Percentiles rank a stretch among this genome's conserved stretches.
Evolutionary conservation across 2,113 vertebrate genomes (phyloP).

Genomic region (Ictalurus furcatus): DNA sequence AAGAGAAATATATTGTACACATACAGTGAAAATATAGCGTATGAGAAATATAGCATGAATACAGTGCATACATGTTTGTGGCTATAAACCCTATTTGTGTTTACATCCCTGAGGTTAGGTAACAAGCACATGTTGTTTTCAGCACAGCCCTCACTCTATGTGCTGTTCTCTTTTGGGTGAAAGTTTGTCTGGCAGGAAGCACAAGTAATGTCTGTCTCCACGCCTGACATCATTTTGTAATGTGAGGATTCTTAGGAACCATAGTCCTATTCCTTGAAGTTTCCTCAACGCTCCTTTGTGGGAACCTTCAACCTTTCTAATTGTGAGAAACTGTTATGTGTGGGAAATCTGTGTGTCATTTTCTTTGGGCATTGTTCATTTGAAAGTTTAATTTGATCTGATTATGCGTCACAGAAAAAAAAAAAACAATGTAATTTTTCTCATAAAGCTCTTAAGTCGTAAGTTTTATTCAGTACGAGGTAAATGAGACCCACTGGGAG

Average conservation of each 20-base stretch:
- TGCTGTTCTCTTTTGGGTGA: constrained; percentile 49
- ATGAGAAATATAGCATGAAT: background rate
- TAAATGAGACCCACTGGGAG: background rate
- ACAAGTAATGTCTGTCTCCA: constrained; percentile 52
- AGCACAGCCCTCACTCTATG: constrained; percentile 45
- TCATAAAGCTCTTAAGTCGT: background rate
- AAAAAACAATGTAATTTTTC: background rate
- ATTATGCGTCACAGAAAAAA: background rate
- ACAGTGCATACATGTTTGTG: background rate
- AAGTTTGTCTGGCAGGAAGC: constrained; percentile 53
- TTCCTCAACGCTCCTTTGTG: background rate
- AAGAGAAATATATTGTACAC: background rate
- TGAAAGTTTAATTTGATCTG: background rate
- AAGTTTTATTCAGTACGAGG: background rate
- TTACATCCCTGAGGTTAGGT: constrained; percentile 32
- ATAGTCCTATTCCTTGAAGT: background rate
- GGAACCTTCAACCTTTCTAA: constrained; percentile 7
- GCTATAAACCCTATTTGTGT: constrained; percentile 12
- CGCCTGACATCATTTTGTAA: constrained; percentile 58
- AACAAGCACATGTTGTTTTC: constrained; percentile 50
- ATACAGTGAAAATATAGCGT: background rate
- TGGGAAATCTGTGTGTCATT: background rate
- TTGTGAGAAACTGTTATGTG: background rate
- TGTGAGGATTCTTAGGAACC: constrained; percentile 46
- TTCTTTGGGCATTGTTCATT: background rate